Evolutionary conservation across 2,113 vertebrate genomes (phyloP).

Genomic region (Pontoporia blainvillei): DNA sequence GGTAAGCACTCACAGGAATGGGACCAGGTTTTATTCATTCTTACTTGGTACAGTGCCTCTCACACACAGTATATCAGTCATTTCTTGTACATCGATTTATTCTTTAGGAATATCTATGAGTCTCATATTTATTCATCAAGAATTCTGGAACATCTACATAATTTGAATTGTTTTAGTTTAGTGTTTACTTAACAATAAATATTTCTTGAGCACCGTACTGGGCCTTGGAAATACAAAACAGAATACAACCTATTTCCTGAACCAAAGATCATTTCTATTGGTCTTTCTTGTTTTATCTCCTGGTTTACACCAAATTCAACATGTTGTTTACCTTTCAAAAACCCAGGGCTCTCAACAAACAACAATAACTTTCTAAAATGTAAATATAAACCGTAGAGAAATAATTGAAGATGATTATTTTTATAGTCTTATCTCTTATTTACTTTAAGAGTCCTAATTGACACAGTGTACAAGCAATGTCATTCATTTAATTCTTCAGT

Average conservation of each 20-base stretch:
- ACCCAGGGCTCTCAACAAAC: not conserved
- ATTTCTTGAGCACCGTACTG: not conserved
- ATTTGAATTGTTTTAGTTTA: not conserved
- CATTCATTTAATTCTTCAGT: not conserved
- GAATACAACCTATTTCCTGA: not conserved
- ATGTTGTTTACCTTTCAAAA: not conserved
- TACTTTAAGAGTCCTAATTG: not conserved
- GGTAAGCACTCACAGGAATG: too few relatives aligned
- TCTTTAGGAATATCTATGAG: not conserved
- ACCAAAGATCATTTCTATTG: not conserved
- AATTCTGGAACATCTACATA: not conserved
- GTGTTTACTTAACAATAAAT: not conserved
- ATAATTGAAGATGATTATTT: not conserved
- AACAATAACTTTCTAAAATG: not conserved
- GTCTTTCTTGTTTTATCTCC: not conserved
- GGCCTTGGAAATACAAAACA: not conserved
- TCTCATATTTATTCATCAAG: not conserved
- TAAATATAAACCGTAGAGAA: not conserved
- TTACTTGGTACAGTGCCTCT: not conserved
- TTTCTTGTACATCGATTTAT: not conserved
- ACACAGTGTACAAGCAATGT: not conserved
- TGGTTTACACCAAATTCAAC: not conserved
- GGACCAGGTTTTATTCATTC: not conserved
- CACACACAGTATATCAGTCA: not conserved
- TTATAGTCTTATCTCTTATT: not conserved